phyloP scores from a whole-genome alignment of 1,140 invertebrate species.

The Drosophila pseudoobscura region DNA sequence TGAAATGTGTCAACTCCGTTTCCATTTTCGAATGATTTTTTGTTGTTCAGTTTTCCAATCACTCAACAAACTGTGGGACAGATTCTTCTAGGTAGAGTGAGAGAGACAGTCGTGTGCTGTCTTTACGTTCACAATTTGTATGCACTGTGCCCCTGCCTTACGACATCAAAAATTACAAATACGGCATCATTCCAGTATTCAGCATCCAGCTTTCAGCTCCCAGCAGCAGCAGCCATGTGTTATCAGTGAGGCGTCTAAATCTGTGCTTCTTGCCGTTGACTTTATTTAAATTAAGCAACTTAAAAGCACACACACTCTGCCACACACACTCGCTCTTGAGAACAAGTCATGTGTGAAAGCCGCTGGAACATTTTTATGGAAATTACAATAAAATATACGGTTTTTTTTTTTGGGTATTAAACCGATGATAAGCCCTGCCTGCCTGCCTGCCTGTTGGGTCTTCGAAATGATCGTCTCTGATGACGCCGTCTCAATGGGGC shows the following conservation, averaged over 20 bases:
- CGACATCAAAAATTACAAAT: conserved; percentile 44
- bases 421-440: conserved; percentile 39
- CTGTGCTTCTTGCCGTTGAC: conserved; percentile 39
- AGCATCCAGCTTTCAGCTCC: too few species aligned
- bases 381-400: conserved; percentile 60
- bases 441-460: background rate
- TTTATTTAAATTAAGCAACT: conserved; percentile 80
- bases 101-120: conserved; percentile 3
- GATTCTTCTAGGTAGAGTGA: conserved; percentile 47
- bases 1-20: conserved; percentile 58
- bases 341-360: conserved; percentile 44
- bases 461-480: conserved; percentile 4
- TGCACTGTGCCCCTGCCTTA: conserved; percentile 29
- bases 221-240: conserved; percentile 53
- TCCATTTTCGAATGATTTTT: conserved; percentile 16
- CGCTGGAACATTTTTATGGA: conserved; percentile 71
- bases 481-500: conserved; percentile 21
- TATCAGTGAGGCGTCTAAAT: conserved; percentile 63
- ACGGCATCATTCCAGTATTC: conserved; percentile 33
- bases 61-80: conserved; percentile 44
- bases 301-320: conserved; percentile 31
- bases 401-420: conserved; percentile 43
- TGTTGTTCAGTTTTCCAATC: conserved; percentile 55
- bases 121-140: conserved; percentile 31
- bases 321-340: background rate